These are phyloP conservation scores for Melinopterus prodromus DNA, from an alignment of 2,888 invertebrate genomes.

Conservation along the genomic window DNA sequence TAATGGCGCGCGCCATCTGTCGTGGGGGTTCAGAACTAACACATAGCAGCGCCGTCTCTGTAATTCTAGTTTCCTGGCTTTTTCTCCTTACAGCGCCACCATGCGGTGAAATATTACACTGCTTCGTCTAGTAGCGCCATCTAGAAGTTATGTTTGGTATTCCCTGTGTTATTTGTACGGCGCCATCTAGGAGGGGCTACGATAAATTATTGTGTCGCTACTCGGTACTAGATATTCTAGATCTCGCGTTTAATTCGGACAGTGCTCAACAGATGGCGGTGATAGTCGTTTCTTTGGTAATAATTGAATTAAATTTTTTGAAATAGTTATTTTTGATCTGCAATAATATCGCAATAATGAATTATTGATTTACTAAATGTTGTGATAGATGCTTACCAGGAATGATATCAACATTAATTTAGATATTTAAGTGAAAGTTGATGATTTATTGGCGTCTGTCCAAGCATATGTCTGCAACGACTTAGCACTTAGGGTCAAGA, in stretches of 20 bases:
- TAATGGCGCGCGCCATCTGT: not conserved
- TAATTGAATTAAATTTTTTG: too few relatives aligned
- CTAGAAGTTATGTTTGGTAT: not conserved
- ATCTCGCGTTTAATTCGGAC: not conserved
- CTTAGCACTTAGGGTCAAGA: not conserved
- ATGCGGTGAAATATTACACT: too few relatives aligned
- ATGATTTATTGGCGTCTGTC: not conserved
- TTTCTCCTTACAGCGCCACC: not conserved
- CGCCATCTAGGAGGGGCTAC: constrained; percentile 1
- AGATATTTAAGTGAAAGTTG: not conserved
- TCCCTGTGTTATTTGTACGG: not conserved
- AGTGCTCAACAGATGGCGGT: not conserved
- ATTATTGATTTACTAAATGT: not conserved
- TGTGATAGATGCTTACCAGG: not conserved
- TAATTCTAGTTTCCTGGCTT: not conserved
- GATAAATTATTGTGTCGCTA: not conserved
- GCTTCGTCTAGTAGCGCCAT: not conserved
- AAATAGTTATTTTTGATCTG: not conserved
- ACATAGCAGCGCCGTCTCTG: not conserved
- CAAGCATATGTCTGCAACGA: not conserved
- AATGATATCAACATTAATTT: not conserved
- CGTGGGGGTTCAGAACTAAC: not conserved
- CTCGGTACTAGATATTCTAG: not conserved
- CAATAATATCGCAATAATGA: not conserved
- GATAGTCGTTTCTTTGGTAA: not conserved